A percentile compares a stretch with the other conserved stretches of the same genome.
Evolutionary conservation across 2,797 vertebrate genomes (phyloP).

Genomic region (Tinamus major): DNA sequence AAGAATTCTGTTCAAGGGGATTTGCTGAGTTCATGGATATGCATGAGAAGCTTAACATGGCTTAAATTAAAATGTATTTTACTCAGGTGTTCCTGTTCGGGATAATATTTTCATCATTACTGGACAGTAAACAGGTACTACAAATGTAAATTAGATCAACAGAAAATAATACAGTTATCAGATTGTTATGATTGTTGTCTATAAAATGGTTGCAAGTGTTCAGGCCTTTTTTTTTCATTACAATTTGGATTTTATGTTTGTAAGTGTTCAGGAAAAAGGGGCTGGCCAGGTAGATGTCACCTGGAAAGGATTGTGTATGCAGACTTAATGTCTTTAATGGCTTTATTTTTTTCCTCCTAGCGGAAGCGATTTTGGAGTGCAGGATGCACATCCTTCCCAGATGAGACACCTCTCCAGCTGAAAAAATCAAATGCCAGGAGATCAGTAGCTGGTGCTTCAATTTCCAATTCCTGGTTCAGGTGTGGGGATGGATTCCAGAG

Average conservation of each 20-base stretch:
- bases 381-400: constrained; percentile 80
- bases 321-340: neutral
- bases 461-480: constrained; percentile 83
- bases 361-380: constrained; percentile 79
- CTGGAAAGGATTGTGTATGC: neutral
- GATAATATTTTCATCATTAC: neutral
- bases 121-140: neutral
- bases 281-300: neutral
- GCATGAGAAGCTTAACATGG: neutral
- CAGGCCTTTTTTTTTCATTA: neutral
- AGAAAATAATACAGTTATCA: neutral
- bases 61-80: neutral
- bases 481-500: constrained; percentile 88
- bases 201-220: neutral
- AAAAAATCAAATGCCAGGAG: constrained; percentile 57
- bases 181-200: neutral
- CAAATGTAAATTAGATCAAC: neutral
- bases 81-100: neutral
- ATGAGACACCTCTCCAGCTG: constrained; percentile 64
- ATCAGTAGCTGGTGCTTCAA: constrained; percentile 64
- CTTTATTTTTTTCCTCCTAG: constrained; percentile 66
- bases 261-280: neutral
- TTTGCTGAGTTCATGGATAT: neutral
- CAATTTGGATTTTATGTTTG: neutral
- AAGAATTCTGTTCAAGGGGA: neutral